Conservation (phyloP, 2,113 vertebrate genomes). For the Sardina pilchardus region DNA sequence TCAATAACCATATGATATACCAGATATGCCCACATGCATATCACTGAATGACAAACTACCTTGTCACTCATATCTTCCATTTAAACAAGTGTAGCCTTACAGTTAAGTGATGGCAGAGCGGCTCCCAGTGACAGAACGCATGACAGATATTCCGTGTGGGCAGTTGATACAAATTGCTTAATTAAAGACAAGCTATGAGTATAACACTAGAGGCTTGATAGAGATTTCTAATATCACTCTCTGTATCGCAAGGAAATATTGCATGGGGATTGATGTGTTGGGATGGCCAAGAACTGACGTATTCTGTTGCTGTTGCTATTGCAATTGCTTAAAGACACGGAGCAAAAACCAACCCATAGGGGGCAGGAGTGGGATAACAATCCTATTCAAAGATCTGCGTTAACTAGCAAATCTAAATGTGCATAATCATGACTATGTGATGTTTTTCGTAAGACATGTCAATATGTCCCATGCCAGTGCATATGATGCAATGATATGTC, state of each 20-base stretch:
- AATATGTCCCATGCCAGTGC: not conserved
- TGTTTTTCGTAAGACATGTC: not conserved
- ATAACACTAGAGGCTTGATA: conserved; percentile 5
- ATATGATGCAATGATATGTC: not conserved
- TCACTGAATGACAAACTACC: conserved; percentile 3
- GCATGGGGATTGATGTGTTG: not conserved
- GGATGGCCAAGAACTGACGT: not conserved
- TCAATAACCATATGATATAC: not conserved
- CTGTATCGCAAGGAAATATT: not conserved
- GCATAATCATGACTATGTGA: not conserved
- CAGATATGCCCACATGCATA: not conserved
- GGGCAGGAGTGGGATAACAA: not conserved
- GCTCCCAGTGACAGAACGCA: not conserved
- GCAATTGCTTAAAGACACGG: not conserved
- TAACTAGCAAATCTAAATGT: not conserved
- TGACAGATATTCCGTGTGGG: not conserved
- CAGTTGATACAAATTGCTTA: conserved; percentile 1
- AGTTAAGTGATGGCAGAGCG: not conserved
- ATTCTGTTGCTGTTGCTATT: not conserved
- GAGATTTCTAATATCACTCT: not conserved
- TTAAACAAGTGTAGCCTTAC: not conserved
- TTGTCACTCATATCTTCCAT: not conserved
- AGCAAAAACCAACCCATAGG: not conserved
- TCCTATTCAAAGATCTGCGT: not conserved
- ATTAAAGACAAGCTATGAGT: conserved; percentile 5